These are phyloP conservation scores for Amphipoea oculea DNA, from an alignment of 2,888 invertebrate species.

Conservation along the genomic window DNA sequence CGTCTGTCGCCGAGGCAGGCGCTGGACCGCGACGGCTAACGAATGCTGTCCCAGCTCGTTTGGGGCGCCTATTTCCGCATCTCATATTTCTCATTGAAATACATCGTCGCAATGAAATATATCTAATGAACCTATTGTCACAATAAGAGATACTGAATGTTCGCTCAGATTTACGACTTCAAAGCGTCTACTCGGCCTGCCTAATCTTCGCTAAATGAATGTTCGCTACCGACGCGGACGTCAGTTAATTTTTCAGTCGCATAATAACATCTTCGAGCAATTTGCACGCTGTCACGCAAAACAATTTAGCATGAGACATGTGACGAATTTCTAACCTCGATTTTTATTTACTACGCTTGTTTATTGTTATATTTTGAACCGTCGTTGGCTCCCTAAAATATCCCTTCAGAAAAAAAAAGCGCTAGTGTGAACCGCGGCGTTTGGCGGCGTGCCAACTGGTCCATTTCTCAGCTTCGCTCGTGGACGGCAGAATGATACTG, in stretches of 20 bases:
- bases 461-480: slow-evolving; percentile 82
- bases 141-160: slow-evolving; percentile 42
- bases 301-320: slow-evolving; percentile 82
- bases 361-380: slow-evolving; percentile 76
- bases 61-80: slow-evolving; percentile 80
- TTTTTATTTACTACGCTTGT: slow-evolving; percentile 78
- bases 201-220: slow-evolving; percentile 59
- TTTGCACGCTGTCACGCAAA: slow-evolving; percentile 84
- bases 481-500: slow-evolving; percentile 83
- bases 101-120: slow-evolving; percentile 68
- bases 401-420: slow-evolving; percentile 78
- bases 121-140: slow-evolving; percentile 56
- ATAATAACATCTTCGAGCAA: slow-evolving; percentile 78
- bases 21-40: slow-evolving; percentile 80
- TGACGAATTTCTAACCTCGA: slow-evolving; percentile 83
- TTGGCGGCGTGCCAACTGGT: slow-evolving; percentile 86
- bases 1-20: slow-evolving; percentile 77
- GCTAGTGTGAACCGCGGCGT: slow-evolving; percentile 72
- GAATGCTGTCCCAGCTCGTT: slow-evolving; percentile 77
- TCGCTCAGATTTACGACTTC: slow-evolving; percentile 49
- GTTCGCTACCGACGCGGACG: slow-evolving; percentile 71
- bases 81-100: slow-evolving; percentile 80
- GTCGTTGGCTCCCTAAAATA: slow-evolving; percentile 73
- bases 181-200: slow-evolving; percentile 33
- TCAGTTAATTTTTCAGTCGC: slow-evolving; percentile 76